phyloP scores from a whole-genome alignment of 2,797 vertebrate species.

The Bradypodion pumilum region DNA sequence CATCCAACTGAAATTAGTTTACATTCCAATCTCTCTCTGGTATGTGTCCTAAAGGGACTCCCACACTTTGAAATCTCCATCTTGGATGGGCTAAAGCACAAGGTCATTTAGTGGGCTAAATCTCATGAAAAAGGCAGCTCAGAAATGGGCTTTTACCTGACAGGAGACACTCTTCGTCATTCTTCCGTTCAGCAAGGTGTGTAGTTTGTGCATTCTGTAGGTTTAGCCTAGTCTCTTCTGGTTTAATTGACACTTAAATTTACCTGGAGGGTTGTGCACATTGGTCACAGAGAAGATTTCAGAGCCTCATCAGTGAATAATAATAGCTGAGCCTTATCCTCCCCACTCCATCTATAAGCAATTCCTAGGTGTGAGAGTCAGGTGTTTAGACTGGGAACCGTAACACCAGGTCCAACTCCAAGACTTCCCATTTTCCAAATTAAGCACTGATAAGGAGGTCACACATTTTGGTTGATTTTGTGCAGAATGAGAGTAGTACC shows the following conservation, averaged over 20 bases:
- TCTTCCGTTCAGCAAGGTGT: too few relatives aligned
- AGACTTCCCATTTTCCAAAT: neutral
- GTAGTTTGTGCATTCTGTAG: too few relatives aligned
- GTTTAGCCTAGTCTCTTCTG: too few relatives aligned
- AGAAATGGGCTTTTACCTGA: too few relatives aligned
- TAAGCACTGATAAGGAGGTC: neutral
- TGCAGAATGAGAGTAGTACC: neutral
- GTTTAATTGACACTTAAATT: slow-evolving; percentile 17
- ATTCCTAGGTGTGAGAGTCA: neutral
- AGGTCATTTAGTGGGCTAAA: too few relatives aligned
- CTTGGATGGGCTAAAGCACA: too few relatives aligned
- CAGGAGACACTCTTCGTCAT: too few relatives aligned
- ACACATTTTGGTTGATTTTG: neutral
- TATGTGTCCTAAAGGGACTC: too few relatives aligned
- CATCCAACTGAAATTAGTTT: too few relatives aligned
- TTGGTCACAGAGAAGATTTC: neutral
- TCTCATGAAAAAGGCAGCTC: too few relatives aligned
- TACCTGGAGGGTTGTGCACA: neutral
- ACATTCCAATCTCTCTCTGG: too few relatives aligned
- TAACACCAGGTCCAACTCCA: neutral
- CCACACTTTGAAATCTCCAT: too few relatives aligned
- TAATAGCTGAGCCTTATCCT: neutral
- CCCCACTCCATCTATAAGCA: neutral
- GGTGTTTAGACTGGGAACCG: neutral
- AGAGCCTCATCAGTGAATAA: neutral